phyloP scores from a whole-genome alignment of 2,113 vertebrate species.

The Engraulis encrasicolus region DNA sequence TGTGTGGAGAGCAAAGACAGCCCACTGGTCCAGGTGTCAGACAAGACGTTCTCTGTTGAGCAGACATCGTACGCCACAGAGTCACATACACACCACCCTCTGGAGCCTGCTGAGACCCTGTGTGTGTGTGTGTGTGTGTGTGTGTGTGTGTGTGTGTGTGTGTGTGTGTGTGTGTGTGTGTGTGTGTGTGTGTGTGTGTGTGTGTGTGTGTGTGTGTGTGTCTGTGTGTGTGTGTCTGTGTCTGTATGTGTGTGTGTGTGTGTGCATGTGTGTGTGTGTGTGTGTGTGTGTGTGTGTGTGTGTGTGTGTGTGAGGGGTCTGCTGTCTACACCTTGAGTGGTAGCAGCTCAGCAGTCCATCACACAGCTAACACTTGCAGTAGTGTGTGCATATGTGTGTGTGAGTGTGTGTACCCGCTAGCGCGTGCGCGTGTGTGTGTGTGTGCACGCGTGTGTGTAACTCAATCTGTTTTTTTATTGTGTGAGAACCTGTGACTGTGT shows the following conservation, averaged over 20 bases:
- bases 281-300: slow-evolving; percentile 13
- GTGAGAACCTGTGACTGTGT: no score
- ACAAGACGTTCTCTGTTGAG: not conserved
- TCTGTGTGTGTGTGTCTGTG: not conserved
- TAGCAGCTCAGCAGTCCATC: slow-evolving; percentile 7
- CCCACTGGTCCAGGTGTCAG: slow-evolving; percentile 1
- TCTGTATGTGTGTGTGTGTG: not conserved
- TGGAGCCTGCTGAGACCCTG: not conserved
- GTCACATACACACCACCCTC: not conserved
- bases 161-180: no score
- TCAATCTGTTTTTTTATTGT: no score
- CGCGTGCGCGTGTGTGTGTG: not conserved
- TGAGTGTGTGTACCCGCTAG: not conserved
- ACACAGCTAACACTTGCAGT: not conserved
- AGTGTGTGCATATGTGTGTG: slow-evolving; percentile 9
- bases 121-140: not conserved
- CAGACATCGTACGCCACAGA: not conserved
- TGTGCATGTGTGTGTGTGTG: not conserved
- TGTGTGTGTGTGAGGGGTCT: not conserved
- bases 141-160: slow-evolving; percentile 8
- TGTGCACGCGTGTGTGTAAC: not conserved
- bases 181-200: slow-evolving; percentile 7
- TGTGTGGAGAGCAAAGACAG: not conserved
- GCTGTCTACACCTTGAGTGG: slow-evolving; percentile 11
- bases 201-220: slow-evolving; percentile 7